Evolutionary conservation across 2,797 vertebrate genomes (phyloP).

Genomic region (Gypaetus barbatus): DNA sequence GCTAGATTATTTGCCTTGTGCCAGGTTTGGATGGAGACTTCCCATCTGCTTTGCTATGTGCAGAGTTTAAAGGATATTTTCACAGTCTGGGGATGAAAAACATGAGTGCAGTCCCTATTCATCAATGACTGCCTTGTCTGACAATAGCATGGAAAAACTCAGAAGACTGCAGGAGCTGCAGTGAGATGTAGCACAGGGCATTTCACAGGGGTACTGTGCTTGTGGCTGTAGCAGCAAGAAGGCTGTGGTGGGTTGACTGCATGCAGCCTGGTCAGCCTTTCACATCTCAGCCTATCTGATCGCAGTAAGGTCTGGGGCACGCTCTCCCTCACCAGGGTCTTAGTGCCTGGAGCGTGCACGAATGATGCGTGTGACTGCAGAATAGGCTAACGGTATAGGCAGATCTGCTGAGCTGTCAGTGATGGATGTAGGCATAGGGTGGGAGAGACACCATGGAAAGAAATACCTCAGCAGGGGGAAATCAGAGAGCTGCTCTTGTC

Average conservation of each 20-base stretch:
- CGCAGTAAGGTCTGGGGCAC: neutral
- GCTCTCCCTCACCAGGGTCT: neutral
- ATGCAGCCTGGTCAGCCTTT: neutral
- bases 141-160: neutral
- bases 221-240: neutral
- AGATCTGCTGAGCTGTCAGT: neutral
- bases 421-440: neutral
- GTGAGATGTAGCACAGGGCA: neutral
- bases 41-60: neutral
- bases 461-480: neutral
- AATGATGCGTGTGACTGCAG: neutral
- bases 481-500: neutral
- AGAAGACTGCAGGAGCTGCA: neutral
- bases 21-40: neutral
- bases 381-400: no score
- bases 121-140: neutral
- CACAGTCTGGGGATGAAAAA: neutral
- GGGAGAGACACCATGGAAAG: neutral
- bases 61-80: neutral
- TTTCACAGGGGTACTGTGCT: neutral
- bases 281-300: neutral
- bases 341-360: neutral
- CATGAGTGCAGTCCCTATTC: neutral
- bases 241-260: neutral
- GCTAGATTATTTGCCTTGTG: neutral